Base-by-base conservation (phyloP, 1,140 invertebrate genomes). In the Limonius californicus region DNA sequence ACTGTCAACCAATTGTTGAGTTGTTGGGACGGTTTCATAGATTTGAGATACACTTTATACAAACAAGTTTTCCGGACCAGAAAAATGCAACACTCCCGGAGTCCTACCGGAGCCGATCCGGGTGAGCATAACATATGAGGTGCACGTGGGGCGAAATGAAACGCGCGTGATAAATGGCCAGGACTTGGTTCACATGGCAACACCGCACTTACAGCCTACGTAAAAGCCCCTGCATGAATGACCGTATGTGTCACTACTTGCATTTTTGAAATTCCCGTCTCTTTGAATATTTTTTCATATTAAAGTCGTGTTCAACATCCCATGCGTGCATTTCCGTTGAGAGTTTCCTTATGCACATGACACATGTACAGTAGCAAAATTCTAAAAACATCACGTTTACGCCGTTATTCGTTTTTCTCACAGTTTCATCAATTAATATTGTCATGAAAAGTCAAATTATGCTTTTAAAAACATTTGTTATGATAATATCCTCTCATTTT, bases 91-190 rank as follows among this genome's bases (percentile, higher is more conserved):
- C 42, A 45, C 20, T 50, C n/a, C n/a, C n/a, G 20, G 30, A 61
- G 53, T 61, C 43, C 30, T 42, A 50, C 16, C 20, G 54, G 21
- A 55, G 18, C 54, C 11, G 14, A 32, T 55, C 15, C 21, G 61
- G 56, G 43, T 60, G 35, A 61, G 64, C 61, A 68, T 68, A 68
- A 68, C 64, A 62, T 68, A 68, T 68, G 66, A 68, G 61, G 57
- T 54, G 62, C 67, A 68, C 64, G 67, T 66, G 67, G 67, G 63
- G 65, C 62, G 57, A 68, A 68, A 68, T 68, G 67, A 66, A 68
- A 68, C 62, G 61, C 61, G 59, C 59, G 58, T 68, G 67, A 68
- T 68, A 66, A 68, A 68, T 68, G 64, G 64, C 60, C 42, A 32
- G 57, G 60, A 68, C 67, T 62, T 68, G 67, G 67, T 66, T 64